phyloP scores from a whole-genome alignment of 2,797 vertebrate genomes.

The Peromyscus eremicus region DNA sequence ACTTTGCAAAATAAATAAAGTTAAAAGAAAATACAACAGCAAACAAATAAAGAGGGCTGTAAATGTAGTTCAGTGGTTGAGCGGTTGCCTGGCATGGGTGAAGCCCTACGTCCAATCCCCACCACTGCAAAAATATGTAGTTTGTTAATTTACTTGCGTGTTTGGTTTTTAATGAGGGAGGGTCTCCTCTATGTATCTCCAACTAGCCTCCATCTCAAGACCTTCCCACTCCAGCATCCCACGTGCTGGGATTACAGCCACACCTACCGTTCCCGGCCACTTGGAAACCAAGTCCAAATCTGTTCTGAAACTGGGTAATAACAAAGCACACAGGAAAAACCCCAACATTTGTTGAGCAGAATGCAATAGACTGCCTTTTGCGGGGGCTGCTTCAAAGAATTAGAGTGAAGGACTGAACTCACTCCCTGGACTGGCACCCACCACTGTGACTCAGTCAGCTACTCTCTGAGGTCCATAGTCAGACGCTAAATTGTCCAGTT shows the following conservation, averaged over 20 bases:
- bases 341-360: too few species aligned
- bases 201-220: too few species aligned
- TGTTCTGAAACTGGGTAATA: not conserved
- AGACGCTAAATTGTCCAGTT: not conserved
- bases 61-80: not conserved
- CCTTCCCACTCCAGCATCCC: too few species aligned
- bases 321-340: too few species aligned
- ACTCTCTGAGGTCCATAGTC: not conserved
- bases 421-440: not conserved
- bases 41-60: not conserved
- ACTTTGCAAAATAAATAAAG: not conserved
- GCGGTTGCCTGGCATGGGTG: not conserved
- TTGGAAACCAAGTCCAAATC: slow-evolving; percentile 21
- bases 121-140: not conserved
- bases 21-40: not conserved
- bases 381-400: slow-evolving; percentile 8
- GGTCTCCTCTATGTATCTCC: not conserved
- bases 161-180: not conserved
- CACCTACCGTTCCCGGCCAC: too few species aligned
- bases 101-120: not conserved
- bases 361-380: slow-evolving; percentile 4
- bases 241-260: too few species aligned
- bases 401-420: not conserved
- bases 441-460: not conserved
- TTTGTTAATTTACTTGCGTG: not conserved